Conservation (phyloP, 2,113 vertebrate genomes). For the Ctenomys sociabilis region DNA sequence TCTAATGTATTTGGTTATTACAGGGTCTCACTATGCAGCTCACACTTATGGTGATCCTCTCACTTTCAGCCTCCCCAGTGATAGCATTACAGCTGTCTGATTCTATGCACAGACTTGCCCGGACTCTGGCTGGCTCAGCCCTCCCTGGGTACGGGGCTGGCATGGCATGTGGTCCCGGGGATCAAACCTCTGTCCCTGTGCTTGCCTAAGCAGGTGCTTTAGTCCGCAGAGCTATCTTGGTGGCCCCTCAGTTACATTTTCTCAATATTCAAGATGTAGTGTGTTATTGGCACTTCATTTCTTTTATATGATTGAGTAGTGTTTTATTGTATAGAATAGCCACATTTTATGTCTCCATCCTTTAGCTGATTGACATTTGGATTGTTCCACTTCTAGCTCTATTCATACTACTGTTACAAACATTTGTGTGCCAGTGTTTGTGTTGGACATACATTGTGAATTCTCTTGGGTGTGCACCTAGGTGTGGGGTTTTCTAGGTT, state of each 20-base stretch:
- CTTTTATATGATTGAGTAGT: neutral
- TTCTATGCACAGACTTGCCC: too few relatives aligned
- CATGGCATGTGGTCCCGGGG: too few relatives aligned
- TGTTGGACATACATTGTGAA: neutral
- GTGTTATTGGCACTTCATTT: neutral
- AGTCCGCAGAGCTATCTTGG: too few relatives aligned
- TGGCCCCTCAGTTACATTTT: neutral
- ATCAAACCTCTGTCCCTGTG: too few relatives aligned
- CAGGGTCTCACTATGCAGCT: too few relatives aligned
- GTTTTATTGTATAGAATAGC: neutral
- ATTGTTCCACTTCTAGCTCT: conserved; percentile 36
- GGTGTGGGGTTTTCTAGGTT: neutral
- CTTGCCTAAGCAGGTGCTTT: too few relatives aligned
- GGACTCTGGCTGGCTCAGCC: too few relatives aligned
- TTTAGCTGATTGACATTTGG: conserved; percentile 40
- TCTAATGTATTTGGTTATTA: too few relatives aligned
- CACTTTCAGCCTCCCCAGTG: too few relatives aligned
- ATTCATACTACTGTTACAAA: neutral
- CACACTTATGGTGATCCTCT: too few relatives aligned
- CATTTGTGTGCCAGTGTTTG: neutral
- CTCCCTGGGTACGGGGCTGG: too few relatives aligned
- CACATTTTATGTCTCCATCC: neutral
- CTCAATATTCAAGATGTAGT: neutral
- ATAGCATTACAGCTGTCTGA: too few relatives aligned
- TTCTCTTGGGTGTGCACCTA: conserved; percentile 22